Evolutionary conservation across 2,888 invertebrate species (phyloP).

Genomic region (Cryptus viduatorius): DNA sequence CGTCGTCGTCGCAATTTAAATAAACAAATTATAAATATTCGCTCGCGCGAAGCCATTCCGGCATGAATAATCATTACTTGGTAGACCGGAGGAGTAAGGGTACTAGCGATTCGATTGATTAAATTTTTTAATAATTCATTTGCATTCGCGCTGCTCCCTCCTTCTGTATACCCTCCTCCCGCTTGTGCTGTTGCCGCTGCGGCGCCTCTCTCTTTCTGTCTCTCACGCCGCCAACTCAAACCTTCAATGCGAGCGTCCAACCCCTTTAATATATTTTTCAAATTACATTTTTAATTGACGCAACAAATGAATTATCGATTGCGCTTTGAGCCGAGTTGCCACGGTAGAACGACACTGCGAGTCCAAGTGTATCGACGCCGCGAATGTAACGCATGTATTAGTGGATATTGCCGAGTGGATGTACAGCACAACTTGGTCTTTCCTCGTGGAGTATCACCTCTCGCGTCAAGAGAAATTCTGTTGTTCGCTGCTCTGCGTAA

Average conservation of each 20-base stretch:
- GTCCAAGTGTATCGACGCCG: conserved; percentile 29
- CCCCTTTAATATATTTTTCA: conserved; percentile 82
- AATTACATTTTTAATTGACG: conserved; percentile 84
- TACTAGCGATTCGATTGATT: conserved; percentile 84
- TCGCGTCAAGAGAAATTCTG: conserved; percentile 42
- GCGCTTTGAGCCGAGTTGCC: conserved; percentile 56
- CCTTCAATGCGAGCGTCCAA: conserved; percentile 69
- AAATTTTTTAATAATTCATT: conserved; percentile 85
- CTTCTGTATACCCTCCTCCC: conserved; percentile 53
- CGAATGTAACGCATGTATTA: conserved; percentile 21
- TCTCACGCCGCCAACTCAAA: conserved; percentile 51
- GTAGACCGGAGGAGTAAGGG: conserved; percentile 77
- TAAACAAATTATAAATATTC: conserved; percentile 85
- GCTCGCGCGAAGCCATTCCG: conserved; percentile 82
- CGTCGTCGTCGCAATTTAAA: conserved; percentile 81
- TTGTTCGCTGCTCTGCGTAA: conserved; percentile 40
- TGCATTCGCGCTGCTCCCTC: conserved; percentile 80
- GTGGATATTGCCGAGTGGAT: neutral
- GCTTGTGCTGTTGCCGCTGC: conserved; percentile 50
- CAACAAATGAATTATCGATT: conserved; percentile 83
- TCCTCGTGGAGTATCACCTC: conserved; percentile 51
- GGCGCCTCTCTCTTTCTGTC: conserved; percentile 44
- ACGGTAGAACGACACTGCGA: conserved; percentile 1
- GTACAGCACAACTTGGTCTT: conserved; percentile 6
- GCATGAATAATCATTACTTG: conserved; percentile 84